Conservation (phyloP, 2,113 vertebrate genomes). For the Brienomyrus longianalis region DNA sequence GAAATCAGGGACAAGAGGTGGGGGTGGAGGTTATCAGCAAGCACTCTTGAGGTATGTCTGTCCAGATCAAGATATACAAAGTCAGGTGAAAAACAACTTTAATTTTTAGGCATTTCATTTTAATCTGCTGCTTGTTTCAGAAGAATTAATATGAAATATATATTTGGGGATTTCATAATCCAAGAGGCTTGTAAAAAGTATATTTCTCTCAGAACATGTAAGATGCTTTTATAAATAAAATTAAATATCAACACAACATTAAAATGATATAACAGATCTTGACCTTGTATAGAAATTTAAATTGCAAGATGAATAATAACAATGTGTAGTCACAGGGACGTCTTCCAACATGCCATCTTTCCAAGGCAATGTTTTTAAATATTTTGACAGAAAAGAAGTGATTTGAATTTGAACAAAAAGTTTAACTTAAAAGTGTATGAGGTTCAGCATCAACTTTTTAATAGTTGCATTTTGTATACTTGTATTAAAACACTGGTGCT, state of each 20-base stretch:
- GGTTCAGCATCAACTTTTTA: background rate
- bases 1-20: background rate
- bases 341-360: background rate
- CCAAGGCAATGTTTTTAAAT: background rate
- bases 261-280: background rate
- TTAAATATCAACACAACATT: background rate
- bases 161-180: background rate
- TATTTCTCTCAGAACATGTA: background rate
- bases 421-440: background rate
- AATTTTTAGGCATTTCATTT: background rate
- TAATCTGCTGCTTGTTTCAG: background rate
- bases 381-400: background rate
- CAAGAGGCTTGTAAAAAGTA: background rate
- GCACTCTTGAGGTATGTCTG: background rate
- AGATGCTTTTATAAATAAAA: background rate
- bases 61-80: background rate
- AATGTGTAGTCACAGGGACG: slow-evolving; percentile 5
- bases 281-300: background rate
- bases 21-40: background rate
- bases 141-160: background rate
- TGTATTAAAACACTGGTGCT: background rate
- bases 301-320: background rate
- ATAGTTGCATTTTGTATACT: background rate
- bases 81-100: background rate
- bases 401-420: background rate